phyloP scores from a whole-genome alignment of 2,113 vertebrate genomes.

The Cathartes aura region DNA sequence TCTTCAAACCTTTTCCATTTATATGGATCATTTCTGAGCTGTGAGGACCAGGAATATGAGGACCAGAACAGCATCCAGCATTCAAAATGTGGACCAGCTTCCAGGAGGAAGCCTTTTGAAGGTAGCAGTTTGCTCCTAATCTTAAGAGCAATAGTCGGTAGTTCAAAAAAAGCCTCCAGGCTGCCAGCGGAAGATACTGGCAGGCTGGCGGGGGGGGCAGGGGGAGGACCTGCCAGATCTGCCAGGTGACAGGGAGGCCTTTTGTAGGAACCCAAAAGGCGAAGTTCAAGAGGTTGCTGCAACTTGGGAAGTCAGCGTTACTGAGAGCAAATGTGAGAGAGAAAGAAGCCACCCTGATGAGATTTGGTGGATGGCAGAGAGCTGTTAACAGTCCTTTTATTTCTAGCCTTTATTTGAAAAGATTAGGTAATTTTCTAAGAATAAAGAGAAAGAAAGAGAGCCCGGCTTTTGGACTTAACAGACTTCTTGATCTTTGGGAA shows the following conservation, averaged over 20 bases:
- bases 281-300: not conserved
- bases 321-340: not conserved
- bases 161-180: not conserved
- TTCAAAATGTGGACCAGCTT: not conserved
- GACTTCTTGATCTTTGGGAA: not conserved
- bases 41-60: not conserved
- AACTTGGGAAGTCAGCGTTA: not conserved
- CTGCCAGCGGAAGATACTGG: not conserved
- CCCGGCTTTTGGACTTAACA: not conserved
- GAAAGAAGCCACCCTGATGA: not conserved
- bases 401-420: not conserved
- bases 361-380: not conserved
- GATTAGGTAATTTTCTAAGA: not conserved
- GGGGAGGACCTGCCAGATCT: not conserved
- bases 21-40: not conserved
- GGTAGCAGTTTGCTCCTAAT: not conserved
- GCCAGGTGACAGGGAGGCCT: not conserved
- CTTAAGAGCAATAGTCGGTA: not conserved
- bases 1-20: not conserved
- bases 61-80: not conserved
- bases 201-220: not conserved
- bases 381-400: not conserved
- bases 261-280: not conserved
- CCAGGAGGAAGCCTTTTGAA: not conserved
- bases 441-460: not conserved